Base-by-base conservation (phyloP, 1,140 invertebrate genomes). In the Halesus radiatus region DNA sequence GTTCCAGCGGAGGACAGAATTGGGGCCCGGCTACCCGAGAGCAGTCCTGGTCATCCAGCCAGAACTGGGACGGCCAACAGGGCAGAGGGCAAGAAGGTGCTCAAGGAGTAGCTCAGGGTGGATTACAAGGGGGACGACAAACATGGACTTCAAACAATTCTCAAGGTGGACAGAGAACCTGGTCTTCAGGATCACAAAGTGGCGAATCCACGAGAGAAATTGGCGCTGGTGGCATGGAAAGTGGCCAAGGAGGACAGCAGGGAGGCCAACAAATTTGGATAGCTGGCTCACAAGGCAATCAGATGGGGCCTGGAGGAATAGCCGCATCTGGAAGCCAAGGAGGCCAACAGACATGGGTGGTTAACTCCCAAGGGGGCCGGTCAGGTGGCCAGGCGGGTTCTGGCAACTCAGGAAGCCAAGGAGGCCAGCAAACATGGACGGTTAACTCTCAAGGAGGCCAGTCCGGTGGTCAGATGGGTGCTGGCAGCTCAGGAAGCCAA, bases 401-500 rank as follows among this genome's bases (percentile, higher is more conserved):
- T 20, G 70, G 70, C n/a, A 18, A 26, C 37, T 50, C 58, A 54
- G 62, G 53, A 74, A 53, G 45, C 6, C 73, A 76, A 32, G 56
- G 60, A 16, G 37, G 72, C 18, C 54, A 75, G 45, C 54, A 22
- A 53, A 58, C 45, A 29, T 58, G 75, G 72, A 5, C 8, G 8
- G 18, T 32, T 18, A 18, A 50, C 8, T 22, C 26, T 22, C 37
- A 29, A 32, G 73, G 53, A 1, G 73, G 73, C 15, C 23, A 50
- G 7, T 26, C 23, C 32, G 62, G 18, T 37, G 58, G 58, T 4
- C 72, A 80, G 32, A 75, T 18, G 10, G 56, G 52, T 37, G 29
- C 60, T 29, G 79, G 79, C 20, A 22, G 26, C 37, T 50, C 58
- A 64, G 62, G 62, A 74, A 53, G 45, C 10, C 73, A 76, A 29